A percentile compares a stretch with the other conserved stretches of the same genome.
These are phyloP conservation scores for Callipepla squamata DNA, from an alignment of 2,113 vertebrate species.

Conservation along the genomic window DNA sequence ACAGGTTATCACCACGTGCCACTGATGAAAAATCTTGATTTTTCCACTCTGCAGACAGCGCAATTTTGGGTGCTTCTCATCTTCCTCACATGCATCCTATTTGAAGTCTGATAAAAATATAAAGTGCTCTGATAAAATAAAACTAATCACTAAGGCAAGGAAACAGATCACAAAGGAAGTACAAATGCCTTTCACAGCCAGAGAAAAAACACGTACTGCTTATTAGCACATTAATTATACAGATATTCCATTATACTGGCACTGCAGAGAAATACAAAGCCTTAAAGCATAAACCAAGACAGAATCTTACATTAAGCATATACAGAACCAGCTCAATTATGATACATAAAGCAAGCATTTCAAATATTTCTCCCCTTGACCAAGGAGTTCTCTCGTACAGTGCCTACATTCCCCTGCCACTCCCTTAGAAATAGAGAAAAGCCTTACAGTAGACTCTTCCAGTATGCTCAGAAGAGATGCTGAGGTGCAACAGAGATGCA, in stretches of 20 bases:
- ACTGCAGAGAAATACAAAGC: background rate
- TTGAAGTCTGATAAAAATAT: background rate
- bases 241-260: background rate
- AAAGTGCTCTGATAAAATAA: background rate
- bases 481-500: background rate
- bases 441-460: constrained; percentile 13
- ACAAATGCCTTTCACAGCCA: background rate
- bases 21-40: background rate
- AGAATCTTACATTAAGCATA: background rate
- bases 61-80: background rate
- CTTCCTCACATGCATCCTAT: background rate
- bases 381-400: background rate
- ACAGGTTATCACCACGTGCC: background rate
- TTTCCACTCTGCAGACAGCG: background rate
- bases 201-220: background rate
- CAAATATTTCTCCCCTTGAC: background rate
- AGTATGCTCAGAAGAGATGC: background rate
- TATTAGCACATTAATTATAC: background rate
- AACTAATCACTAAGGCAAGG: background rate
- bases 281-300: background rate
- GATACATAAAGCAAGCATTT: background rate
- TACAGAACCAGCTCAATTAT: background rate
- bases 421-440: constrained; percentile 1
- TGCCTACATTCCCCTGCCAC: background rate
- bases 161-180: background rate